A percentile compares a stretch with the other conserved stretches of the same genome.
These are phyloP conservation scores for Chrysocyon brachyurus DNA, from an alignment of 2,797 vertebrate genomes.

Conservation along the genomic window DNA sequence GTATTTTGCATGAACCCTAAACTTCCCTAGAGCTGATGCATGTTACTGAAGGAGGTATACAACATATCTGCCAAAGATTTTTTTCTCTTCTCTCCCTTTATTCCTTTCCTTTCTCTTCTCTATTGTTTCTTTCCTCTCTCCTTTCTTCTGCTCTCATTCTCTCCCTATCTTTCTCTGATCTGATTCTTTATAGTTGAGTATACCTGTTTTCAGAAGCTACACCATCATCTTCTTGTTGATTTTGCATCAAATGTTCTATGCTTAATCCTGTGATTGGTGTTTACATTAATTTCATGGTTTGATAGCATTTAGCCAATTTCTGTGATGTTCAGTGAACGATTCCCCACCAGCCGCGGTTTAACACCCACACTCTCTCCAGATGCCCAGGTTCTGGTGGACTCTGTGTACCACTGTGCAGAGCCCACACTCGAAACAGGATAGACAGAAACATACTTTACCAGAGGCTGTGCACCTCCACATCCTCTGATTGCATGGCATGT, in stretches of 20 bases:
- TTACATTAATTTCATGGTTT: constrained; percentile 37
- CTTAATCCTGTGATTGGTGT: constrained; percentile 47
- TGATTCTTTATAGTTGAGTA: background rate
- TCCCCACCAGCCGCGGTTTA: background rate
- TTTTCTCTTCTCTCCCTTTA: background rate
- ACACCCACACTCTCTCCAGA: background rate
- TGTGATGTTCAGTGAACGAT: background rate
- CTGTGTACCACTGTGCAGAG: background rate
- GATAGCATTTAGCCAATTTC: background rate
- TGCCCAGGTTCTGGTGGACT: background rate
- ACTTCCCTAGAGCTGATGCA: background rate
- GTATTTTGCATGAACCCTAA: background rate
- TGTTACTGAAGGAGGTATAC: background rate
- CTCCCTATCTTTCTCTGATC: background rate
- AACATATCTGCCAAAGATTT: background rate
- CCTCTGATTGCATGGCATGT: background rate
- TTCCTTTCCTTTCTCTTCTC: background rate
- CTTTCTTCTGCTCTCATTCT: background rate
- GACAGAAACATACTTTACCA: background rate
- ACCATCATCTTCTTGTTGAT: background rate
- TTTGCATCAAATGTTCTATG: constrained; percentile 1
- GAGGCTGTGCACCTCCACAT: background rate
- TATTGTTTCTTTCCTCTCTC: background rate
- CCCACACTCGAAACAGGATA: background rate
- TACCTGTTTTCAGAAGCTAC: background rate